Conservation (phyloP, 2,797 vertebrate species). For the Cyprinodon diabolis region DNA sequence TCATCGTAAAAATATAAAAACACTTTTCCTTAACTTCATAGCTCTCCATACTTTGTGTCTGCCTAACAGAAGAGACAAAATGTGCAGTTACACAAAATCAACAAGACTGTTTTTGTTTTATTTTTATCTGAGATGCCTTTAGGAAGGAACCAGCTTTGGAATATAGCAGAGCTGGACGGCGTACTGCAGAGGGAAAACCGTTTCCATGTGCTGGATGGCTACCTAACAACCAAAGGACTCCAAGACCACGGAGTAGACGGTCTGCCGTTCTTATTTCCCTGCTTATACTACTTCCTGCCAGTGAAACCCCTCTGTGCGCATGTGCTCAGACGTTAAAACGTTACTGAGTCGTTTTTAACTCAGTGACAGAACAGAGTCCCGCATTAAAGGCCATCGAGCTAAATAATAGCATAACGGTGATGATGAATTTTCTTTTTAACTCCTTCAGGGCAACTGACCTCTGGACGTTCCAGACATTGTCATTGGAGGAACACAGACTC, state of each 20-base stretch:
- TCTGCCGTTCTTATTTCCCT: slow-evolving; percentile 63
- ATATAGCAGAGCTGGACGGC: slow-evolving; percentile 58
- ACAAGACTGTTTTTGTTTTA: slow-evolving; percentile 15
- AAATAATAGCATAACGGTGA: slow-evolving; percentile 36
- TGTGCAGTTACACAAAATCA: neutral
- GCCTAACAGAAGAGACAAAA: neutral
- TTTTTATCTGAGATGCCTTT: slow-evolving; percentile 21
- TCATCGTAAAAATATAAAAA: neutral
- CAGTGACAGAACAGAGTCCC: slow-evolving; percentile 33
- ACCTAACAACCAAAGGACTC: slow-evolving; percentile 51
- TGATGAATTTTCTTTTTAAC: slow-evolving; percentile 36
- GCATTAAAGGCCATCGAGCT: slow-evolving; percentile 37
- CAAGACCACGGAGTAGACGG: slow-evolving; percentile 66
- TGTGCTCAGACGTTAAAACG: slow-evolving; percentile 57
- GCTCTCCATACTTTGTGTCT: neutral
- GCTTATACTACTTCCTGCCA: slow-evolving; percentile 61
- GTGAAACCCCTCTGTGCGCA: slow-evolving; percentile 54
- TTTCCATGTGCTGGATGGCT: slow-evolving; percentile 72
- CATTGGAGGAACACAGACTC: slow-evolving; percentile 50
- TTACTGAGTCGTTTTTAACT: slow-evolving; percentile 35
- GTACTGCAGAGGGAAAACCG: slow-evolving; percentile 78
- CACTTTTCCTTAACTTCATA: neutral
- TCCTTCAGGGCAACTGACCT: slow-evolving; percentile 68
- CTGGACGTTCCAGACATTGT: slow-evolving; percentile 71
- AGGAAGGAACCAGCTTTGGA: slow-evolving; percentile 60